Evolutionary conservation across 2,113 vertebrate genomes (phyloP).

Genomic region (Nesogale talazaci): DNA sequence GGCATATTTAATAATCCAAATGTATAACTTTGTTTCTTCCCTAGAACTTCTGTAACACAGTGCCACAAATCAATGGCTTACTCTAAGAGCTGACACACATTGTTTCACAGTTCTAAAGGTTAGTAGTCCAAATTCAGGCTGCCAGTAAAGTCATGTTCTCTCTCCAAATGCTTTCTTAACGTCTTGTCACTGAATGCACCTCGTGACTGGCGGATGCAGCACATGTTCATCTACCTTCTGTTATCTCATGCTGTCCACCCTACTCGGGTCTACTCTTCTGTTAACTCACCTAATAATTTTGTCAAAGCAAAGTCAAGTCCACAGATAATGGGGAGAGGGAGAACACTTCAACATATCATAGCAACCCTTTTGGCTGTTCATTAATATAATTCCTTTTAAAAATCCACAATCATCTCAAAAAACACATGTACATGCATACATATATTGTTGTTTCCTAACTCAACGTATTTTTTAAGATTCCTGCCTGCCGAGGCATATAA

Average conservation of each 20-base stretch:
- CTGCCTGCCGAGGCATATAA: too few relatives aligned
- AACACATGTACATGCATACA: too few relatives aligned
- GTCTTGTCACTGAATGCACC: background rate
- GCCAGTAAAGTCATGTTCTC: background rate
- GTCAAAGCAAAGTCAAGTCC: background rate
- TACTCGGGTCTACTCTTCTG: background rate
- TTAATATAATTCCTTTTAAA: too few relatives aligned
- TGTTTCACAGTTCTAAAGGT: background rate
- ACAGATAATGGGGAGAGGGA: background rate
- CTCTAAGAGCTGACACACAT: background rate
- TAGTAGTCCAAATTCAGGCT: background rate
- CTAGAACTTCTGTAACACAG: background rate
- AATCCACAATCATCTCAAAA: too few relatives aligned
- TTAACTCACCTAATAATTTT: background rate
- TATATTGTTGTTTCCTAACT: too few relatives aligned
- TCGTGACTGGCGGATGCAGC: background rate
- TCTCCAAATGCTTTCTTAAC: background rate
- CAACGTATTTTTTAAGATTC: too few relatives aligned
- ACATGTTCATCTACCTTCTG: background rate
- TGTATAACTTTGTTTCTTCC: background rate
- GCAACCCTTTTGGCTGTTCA: too few relatives aligned
- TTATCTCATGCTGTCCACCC: background rate
- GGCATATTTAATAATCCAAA: background rate
- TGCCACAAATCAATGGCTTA: background rate
- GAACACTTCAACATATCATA: too few relatives aligned